These are phyloP conservation scores for Hyperoplus immaculatus DNA, from an alignment of 2,797 vertebrate species.

Conservation along the genomic window DNA sequence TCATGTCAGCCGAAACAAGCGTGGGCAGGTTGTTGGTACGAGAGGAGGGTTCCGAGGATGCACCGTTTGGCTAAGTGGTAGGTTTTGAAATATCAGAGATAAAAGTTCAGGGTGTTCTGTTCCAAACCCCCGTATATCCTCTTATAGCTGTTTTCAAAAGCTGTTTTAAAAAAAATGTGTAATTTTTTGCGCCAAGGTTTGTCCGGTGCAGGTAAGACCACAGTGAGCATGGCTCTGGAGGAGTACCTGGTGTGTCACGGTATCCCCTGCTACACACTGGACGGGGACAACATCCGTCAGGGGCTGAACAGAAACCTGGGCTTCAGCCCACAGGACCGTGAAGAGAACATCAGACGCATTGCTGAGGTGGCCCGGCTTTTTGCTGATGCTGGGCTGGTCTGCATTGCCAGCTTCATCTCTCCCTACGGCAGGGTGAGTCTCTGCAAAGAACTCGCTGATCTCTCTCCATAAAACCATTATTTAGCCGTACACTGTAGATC, in stretches of 20 bases:
- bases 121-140: neutral
- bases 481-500: neutral
- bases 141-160: neutral
- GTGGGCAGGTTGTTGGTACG: conserved; percentile 97
- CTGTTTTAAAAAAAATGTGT: neutral
- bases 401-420: conserved; percentile 98
- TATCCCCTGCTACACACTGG: conserved; percentile 96
- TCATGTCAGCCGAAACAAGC: conserved; percentile 98
- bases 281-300: conserved; percentile 99
- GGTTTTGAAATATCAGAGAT: neutral
- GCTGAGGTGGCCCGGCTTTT: conserved; percentile 97
- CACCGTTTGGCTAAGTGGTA: conserved; percentile 98
- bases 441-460: neutral
- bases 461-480: neutral
- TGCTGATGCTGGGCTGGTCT: conserved; percentile 97
- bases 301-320: conserved; percentile 98
- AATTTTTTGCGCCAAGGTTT: conserved; percentile 84
- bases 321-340: conserved; percentile 96
- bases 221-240: conserved; percentile 98
- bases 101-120: neutral
- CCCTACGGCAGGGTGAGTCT: conserved; percentile 92
- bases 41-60: conserved; percentile 97
- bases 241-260: conserved; percentile 98
- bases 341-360: conserved; percentile 97
- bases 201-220: conserved; percentile 98